Evolutionary conservation across 2,797 vertebrate species (phyloP).

Genomic region (Tauraco hartlaubi): DNA sequence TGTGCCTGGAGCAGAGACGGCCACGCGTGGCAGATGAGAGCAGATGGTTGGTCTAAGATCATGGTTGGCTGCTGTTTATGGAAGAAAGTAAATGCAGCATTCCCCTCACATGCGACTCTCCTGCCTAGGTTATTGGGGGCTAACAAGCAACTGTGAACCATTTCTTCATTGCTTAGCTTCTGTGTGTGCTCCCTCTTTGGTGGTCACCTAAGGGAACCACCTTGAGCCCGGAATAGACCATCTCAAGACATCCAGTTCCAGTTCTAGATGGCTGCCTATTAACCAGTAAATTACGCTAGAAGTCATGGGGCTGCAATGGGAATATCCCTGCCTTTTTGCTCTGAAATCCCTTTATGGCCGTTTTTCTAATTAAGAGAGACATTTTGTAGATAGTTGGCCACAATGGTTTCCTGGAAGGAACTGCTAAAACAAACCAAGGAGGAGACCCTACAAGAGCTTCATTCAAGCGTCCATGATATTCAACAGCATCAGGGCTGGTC

Average conservation of each 20-base stretch:
- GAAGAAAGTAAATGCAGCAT: background rate
- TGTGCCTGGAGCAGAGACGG: background rate
- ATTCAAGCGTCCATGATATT: background rate
- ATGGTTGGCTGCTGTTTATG: background rate
- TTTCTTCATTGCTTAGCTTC: conserved; percentile 73
- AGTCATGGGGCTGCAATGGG: conserved; percentile 17
- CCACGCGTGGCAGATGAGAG: background rate
- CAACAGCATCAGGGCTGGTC: background rate
- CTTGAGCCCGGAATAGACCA: background rate
- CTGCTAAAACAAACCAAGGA: background rate
- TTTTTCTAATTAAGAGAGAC: background rate
- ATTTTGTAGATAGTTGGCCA: background rate
- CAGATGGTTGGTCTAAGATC: conserved; percentile 20
- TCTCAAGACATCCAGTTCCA: conserved; percentile 23
- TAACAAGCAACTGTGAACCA: conserved; percentile 68
- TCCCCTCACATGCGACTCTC: background rate
- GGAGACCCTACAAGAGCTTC: background rate
- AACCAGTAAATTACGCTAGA: conserved; percentile 17
- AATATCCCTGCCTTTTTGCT: conserved; percentile 20
- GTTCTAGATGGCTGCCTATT: conserved; percentile 6
- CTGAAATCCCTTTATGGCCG: conserved; percentile 25
- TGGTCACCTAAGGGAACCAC: conserved; percentile 56
- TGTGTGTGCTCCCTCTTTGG: conserved; percentile 61
- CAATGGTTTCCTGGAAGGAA: background rate
- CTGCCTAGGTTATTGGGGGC: conserved; percentile 25